Evolutionary conservation across 2,888 invertebrate genomes (phyloP), one percentile per base, ranked within the genome.

Genomic region (Tiliacea citrago): DNA sequence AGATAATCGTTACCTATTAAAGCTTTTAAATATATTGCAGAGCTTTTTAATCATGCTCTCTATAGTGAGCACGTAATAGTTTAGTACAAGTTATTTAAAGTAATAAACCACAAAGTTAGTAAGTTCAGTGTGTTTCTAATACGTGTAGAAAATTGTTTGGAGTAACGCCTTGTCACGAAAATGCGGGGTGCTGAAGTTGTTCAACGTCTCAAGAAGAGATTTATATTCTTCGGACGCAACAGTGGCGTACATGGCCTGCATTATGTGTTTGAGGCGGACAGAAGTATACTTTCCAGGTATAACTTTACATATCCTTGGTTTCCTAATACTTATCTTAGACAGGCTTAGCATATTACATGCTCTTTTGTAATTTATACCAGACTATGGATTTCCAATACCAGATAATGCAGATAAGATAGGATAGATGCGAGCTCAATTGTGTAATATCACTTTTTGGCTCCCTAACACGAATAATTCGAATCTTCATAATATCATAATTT

Each of bases 161-260:
- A 51, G 51, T 42, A 57, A 42, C 35, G 47, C 39, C 21, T 67
- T 78, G 53, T 77, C 66, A 35, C n/a, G 67, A 84, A 62, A 65
- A 84, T 84, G 79, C 58, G 65, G 67, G 45, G 49, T 21, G 47
- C 49, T 57, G 73, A 77, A 68, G 65, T 75, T 51, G 29, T 73
- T 18, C 71, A 60, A 69, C 45, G 65, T 51, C 68, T 83, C 13
- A 79, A 63, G 73, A 72, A 85, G n/a, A 88, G 91, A 75, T 83
- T 93, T 68, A 53, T 91, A 55, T 93, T 89, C 84, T 93, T 95
- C 70, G 94, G 93, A 12, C 86, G 88, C 47, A 93, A 93, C 47
- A 94, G 94, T 77, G 89, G 91, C 1, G 86, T 95, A 29, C 97
- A 97, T 86, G 97, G 97, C 7, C 92, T 97, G 49, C 95, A 95